Conservation (phyloP, 2,888 invertebrate genomes). For the Andricus quercusramuli region DNA sequence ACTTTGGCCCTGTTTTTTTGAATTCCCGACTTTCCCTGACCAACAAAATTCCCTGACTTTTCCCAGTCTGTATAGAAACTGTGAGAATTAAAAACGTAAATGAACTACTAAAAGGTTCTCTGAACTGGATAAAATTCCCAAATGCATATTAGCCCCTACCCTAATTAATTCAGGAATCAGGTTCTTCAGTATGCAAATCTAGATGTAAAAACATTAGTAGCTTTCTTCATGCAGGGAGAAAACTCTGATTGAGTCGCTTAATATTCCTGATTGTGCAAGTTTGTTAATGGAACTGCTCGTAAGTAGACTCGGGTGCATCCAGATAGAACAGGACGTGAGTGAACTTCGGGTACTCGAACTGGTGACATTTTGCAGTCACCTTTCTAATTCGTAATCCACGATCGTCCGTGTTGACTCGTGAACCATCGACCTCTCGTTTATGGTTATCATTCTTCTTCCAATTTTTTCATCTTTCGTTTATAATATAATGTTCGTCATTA, state of each 20-base stretch:
- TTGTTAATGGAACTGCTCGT: slow-evolving; percentile 26
- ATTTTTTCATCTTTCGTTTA: slow-evolving; percentile 32
- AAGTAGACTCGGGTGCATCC: slow-evolving; percentile 6
- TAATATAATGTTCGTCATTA: slow-evolving; percentile 36
- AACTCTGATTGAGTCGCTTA: slow-evolving; percentile 22
- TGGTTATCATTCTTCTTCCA: slow-evolving; percentile 45
- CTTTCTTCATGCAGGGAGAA: slow-evolving; percentile 27
- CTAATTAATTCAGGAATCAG: slow-evolving; percentile 22
- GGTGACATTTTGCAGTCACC: slow-evolving; percentile 63
- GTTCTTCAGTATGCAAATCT: slow-evolving; percentile 23
- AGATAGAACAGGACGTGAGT: slow-evolving; percentile 33
- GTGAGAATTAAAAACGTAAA: not conserved
- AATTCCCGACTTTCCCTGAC: too few species aligned
- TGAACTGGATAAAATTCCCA: not conserved
- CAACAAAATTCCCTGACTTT: too few species aligned
- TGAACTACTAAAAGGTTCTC: not conserved
- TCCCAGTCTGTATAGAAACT: too few species aligned
- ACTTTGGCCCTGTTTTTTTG: too few species aligned
- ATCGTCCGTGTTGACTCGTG: slow-evolving; percentile 56
- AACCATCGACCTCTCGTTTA: slow-evolving; percentile 57
- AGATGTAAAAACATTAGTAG: not conserved
- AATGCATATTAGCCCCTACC: not conserved
- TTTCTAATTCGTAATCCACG: slow-evolving; percentile 63
- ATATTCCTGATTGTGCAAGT: slow-evolving; percentile 34
- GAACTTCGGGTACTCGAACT: slow-evolving; percentile 42